Evolutionary conservation across 64 coral and sea anemone species (phyloP).

Genomic region (Anthopleura sola): DNA sequence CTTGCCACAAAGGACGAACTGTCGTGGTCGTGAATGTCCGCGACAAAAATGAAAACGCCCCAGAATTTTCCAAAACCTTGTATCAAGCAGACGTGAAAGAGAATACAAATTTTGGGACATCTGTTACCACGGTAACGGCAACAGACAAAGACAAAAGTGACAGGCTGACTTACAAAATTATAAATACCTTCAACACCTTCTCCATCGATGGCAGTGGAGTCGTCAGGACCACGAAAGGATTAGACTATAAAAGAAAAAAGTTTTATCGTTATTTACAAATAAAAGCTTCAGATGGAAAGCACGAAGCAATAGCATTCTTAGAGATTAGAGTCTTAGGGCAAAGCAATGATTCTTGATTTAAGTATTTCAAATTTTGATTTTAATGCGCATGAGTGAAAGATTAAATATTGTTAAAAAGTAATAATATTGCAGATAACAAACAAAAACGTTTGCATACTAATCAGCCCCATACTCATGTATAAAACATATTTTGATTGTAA

Average conservation of each 20-base stretch:
- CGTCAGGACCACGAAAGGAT: slow-evolving; percentile 18
- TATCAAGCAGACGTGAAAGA: slow-evolving; percentile 56
- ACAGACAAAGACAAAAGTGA: slow-evolving; percentile 66
- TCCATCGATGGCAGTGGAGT: slow-evolving; percentile 46
- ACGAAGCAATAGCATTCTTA: slow-evolving; percentile 20
- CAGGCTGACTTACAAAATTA: slow-evolving; percentile 46
- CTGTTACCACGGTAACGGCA: slow-evolving; percentile 49
- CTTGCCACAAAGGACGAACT: slow-evolving; percentile 82
- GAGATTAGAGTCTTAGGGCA: slow-evolving; percentile 46
- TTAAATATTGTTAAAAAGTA: no score
- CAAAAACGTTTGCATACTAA: no score
- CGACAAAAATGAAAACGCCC: slow-evolving; percentile 74
- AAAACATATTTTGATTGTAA: no score
- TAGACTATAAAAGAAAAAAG: slow-evolving; percentile 52
- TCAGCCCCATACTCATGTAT: no score
- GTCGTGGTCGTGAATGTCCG: slow-evolving; percentile 56
- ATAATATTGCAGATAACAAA: no score
- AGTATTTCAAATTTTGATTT: no score
- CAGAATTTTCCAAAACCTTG: slow-evolving; percentile 17
- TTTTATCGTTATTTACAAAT: slow-evolving; percentile 67
- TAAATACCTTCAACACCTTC: slow-evolving; percentile 32
- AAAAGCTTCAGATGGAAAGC: slow-evolving; percentile 41
- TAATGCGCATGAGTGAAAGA: no score
- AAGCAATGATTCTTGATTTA: no score
- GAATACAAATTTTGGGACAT: slow-evolving; percentile 33